phyloP scores from a whole-genome alignment of 2,797 vertebrate species.

The Hemibagrus guttatus region DNA sequence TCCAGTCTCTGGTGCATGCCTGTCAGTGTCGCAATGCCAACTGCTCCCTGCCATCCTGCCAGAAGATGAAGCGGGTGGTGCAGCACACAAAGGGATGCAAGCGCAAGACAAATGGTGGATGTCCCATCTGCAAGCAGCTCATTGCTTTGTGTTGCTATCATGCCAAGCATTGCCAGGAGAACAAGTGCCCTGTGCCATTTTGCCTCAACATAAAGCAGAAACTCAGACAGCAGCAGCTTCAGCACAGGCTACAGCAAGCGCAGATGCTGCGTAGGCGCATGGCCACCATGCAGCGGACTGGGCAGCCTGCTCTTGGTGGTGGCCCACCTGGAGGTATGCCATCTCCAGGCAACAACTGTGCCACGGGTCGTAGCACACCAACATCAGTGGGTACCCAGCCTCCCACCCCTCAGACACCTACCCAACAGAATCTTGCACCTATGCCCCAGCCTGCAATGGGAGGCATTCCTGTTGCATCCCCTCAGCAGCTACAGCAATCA shows the following conservation, averaged over 20 bases:
- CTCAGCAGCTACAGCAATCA: constrained; percentile 71
- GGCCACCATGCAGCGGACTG: constrained; percentile 96
- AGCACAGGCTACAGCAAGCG: constrained; percentile 94
- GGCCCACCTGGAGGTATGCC: constrained; percentile 80
- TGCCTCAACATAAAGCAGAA: constrained; percentile 99
- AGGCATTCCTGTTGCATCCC: constrained; percentile 66
- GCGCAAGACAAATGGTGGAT: constrained; percentile 94
- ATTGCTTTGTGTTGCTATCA: constrained; percentile 98
- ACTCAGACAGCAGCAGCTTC: constrained; percentile 94
- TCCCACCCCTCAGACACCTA: constrained; percentile 88
- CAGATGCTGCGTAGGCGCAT: constrained; percentile 95
- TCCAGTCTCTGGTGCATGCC: constrained; percentile 95
- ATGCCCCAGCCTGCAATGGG: constrained; percentile 68
- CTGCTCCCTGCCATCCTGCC: constrained; percentile 94
- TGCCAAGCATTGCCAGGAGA: constrained; percentile 98
- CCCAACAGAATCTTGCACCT: constrained; percentile 65
- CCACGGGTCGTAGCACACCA: constrained; percentile 78
- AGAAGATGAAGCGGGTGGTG: constrained; percentile 98
- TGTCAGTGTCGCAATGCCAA: constrained; percentile 99
- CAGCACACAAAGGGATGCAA: constrained; percentile 99
- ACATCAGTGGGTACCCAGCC: constrained; percentile 90
- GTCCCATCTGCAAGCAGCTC: constrained; percentile 98
- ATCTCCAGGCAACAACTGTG: constrained; percentile 74
- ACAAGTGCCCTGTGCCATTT: constrained; percentile 98
- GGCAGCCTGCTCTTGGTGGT: constrained; percentile 74